Conservation (phyloP, 2,113 vertebrate species). For the Arenaria interpres region DNA sequence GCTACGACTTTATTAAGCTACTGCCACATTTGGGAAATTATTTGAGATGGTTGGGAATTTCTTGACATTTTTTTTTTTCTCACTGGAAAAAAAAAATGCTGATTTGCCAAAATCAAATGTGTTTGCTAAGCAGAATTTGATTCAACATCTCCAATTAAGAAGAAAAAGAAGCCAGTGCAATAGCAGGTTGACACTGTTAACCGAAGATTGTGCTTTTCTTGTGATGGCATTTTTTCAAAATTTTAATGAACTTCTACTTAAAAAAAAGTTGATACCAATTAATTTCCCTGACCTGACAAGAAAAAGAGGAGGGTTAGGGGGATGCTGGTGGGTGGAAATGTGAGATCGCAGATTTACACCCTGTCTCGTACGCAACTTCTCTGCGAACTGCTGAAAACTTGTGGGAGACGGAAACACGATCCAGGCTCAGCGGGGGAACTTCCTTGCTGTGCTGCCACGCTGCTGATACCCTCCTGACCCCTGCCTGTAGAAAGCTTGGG, state of each 20-base stretch:
- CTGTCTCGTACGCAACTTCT: not conserved
- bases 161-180: not conserved
- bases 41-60: not conserved
- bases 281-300: conserved; percentile 13
- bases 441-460: not conserved
- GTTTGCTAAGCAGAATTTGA: conserved; percentile 32
- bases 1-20: not conserved
- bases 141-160: conserved; percentile 35
- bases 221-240: conserved; percentile 40
- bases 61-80: not conserved
- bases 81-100: not conserved
- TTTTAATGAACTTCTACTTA: conserved; percentile 39
- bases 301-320: not conserved
- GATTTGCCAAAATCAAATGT: not conserved
- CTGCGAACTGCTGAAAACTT: not conserved
- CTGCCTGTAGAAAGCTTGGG: not conserved
- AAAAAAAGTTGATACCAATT: conserved; percentile 14
- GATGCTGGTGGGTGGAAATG: not conserved
- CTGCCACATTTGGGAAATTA: not conserved
- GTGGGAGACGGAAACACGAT: not conserved
- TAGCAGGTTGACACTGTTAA: conserved; percentile 38
- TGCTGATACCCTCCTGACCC: not conserved
- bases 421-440: rapidly evolving
- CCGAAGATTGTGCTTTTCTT: conserved; percentile 20
- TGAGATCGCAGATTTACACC: conserved; percentile 42